phyloP scores from a whole-genome alignment of 2,888 invertebrate species.

The Eucera pruinosa region DNA sequence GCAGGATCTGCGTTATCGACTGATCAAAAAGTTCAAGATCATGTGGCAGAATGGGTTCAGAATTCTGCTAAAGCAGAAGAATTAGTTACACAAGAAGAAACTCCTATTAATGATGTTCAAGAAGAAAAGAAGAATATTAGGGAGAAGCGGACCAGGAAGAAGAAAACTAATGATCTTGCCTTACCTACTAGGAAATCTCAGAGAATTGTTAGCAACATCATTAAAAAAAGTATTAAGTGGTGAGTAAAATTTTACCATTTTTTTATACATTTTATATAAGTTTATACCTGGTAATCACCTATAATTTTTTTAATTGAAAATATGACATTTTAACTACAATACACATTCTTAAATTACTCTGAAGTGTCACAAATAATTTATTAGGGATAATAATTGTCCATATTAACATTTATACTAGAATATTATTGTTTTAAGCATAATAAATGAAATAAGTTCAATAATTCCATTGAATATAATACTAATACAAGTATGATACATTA shows the following conservation, averaged over 20 bases:
- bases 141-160: conserved; percentile 64
- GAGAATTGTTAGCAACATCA: conserved; percentile 80
- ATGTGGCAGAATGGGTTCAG: conserved; percentile 83
- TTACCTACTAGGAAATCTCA: conserved; percentile 79
- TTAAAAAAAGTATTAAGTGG: conserved; percentile 82
- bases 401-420: no score
- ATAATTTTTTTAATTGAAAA: background rate
- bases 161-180: conserved; percentile 50
- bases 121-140: conserved; percentile 43
- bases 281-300: background rate
- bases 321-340: background rate
- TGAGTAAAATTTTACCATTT: conserved; percentile 71
- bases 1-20: conserved; percentile 76
- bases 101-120: conserved; percentile 14
- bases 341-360: background rate
- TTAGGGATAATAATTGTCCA: no score
- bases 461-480: no score
- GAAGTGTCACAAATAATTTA: no score
- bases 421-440: no score
- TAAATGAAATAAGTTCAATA: background rate
- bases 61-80: conserved; percentile 82
- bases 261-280: background rate
- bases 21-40: conserved; percentile 80
- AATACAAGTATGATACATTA: background rate
- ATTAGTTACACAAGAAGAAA: conserved; percentile 50